Evolutionary conservation across 92 coral and sea anemone species (phyloP), one percentile per base, ranked within the genome.

Genomic region (Galaxea fascicularis): DNA sequence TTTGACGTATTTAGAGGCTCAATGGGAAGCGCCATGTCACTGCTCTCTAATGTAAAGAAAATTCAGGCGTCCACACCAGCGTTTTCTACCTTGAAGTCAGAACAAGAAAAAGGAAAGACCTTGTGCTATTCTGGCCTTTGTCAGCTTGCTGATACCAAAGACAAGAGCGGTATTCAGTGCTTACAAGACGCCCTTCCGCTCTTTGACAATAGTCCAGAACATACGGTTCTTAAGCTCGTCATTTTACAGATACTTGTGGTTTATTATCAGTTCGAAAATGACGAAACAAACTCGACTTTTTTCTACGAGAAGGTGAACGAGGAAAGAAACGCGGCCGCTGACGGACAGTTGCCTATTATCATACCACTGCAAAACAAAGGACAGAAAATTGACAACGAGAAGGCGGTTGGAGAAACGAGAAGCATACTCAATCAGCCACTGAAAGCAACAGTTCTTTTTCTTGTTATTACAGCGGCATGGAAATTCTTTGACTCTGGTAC

Each of bases 61-160:
- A 25, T 52, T 16, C 8, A 52, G 27, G 11, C 22, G 4, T 14
- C 6, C 9, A 39, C 74, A 20, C 4, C 22, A 9, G 15, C 13
- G 22, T 71, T 10, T 24, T 12, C 46, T 17, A 22, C 8, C 28
- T 2, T 35, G 41, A 35, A 2, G 6, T 15, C 45, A 27, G 14
- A n/a, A 24, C 64, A 11, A 4, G 78, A 51, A 13, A 27, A 26
- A 52, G 63, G 63, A 17, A 73, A 51, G 24, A 10, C 30, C 62
- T 28, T 27, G 46, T 73, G 78, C 30, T 52, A 73, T 49, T 57
- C 17, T 24, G 78, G 78, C 47, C 6, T 73, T 25, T 26, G n/a
- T 73, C 41, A 52, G 47, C 64, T 73, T 9, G 78, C 52, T 47
- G 26, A 12, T n/a, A 64, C 26, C 17, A 29, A 73, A 29, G 25